Base-by-base conservation (phyloP, 2,888 invertebrate genomes). In the Limenitis camilla region DNA sequence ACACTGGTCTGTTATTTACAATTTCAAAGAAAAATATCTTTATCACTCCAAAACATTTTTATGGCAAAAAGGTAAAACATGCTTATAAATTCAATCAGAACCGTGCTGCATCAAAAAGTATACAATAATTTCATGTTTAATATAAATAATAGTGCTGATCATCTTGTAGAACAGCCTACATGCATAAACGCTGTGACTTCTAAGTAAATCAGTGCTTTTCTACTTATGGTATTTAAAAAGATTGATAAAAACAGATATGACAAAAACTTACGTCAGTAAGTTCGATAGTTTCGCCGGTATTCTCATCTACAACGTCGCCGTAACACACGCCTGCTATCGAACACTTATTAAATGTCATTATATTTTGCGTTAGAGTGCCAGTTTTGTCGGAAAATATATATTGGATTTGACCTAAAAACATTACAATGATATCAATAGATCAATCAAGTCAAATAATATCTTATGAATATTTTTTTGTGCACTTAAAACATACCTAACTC, bases 341-440 rank as follows among this genome's bases (percentile, higher is more conserved):
- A 81, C 98, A 98, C 88, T 99, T 99, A 86, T 99, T 99, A 84
- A 99, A 99, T 52, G 98, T 96, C 99, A 99, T 99, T 66, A 99
- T 98, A 81, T 99, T 99, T 90, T 98, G 98, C 30, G 99, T 99
- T 53, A 99, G 89, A 9, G 99, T 99, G 67, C 99, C 99, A 58
- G 99, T 99, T 89, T 99, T 99, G 84, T 99, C 99, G 45, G 98
- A 98, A 89, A 99, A 99, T 75, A 99, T 95, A 86, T 99, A 99
- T 83, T 99, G 97, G 71, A 99, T 98, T 89, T 99, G 98, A 64
- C 98, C 91, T 90, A 76, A 55, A 42, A 49, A 40, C 11, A 32
- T 43, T 33, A 32, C 11, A 8, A 42, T 32, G n/a, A 42, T 39
- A 19, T 27, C 19, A 8, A 19, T 19, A 31, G 8, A n/a, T n/a